These are phyloP conservation scores for Macropus fuliginosus DNA, from an alignment of 2,797 vertebrate genomes.

Conservation along the genomic window DNA sequence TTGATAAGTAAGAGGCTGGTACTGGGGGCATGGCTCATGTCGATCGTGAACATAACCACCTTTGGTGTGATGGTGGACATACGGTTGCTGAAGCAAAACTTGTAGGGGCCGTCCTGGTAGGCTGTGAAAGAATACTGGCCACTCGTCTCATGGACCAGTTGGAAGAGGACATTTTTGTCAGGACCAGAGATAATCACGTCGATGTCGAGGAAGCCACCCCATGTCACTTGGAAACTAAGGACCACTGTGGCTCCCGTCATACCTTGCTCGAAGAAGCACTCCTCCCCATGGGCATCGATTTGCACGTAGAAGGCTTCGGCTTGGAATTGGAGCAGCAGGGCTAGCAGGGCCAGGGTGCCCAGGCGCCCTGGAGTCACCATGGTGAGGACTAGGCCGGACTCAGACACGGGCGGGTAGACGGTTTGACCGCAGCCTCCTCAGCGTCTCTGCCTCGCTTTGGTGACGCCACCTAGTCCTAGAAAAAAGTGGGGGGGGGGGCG, in stretches of 20 bases:
- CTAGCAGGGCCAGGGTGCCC: slow-evolving; percentile 85
- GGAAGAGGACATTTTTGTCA: slow-evolving; percentile 96
- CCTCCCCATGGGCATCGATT: slow-evolving; percentile 97
- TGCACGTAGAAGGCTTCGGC: slow-evolving; percentile 96
- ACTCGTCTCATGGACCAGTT: slow-evolving; percentile 96
- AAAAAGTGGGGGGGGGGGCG: slow-evolving; percentile 41
- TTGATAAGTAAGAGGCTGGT: neutral
- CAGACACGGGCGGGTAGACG: too few species aligned
- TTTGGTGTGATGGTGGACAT: slow-evolving; percentile 99
- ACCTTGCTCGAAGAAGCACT: slow-evolving; percentile 97
- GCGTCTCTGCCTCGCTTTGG: slow-evolving; percentile 73
- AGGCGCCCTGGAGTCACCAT: slow-evolving; percentile 6
- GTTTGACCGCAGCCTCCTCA: slow-evolving; percentile 57
- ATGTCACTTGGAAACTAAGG: slow-evolving; percentile 98
- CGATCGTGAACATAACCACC: slow-evolving; percentile 99
- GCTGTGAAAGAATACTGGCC: slow-evolving; percentile 98
- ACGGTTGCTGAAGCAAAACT: slow-evolving; percentile 99
- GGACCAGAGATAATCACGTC: slow-evolving; percentile 98
- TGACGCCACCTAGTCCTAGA: slow-evolving; percentile 61
- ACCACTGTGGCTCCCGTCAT: slow-evolving; percentile 99
- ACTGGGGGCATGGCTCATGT: slow-evolving; percentile 96
- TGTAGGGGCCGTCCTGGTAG: slow-evolving; percentile 98
- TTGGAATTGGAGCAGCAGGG: slow-evolving; percentile 85
- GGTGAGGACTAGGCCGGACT: slow-evolving; percentile 12
- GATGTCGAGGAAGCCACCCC: slow-evolving; percentile 98